phyloP scores from a whole-genome alignment of 2,797 vertebrate species.

The Epinephelus awoara region DNA sequence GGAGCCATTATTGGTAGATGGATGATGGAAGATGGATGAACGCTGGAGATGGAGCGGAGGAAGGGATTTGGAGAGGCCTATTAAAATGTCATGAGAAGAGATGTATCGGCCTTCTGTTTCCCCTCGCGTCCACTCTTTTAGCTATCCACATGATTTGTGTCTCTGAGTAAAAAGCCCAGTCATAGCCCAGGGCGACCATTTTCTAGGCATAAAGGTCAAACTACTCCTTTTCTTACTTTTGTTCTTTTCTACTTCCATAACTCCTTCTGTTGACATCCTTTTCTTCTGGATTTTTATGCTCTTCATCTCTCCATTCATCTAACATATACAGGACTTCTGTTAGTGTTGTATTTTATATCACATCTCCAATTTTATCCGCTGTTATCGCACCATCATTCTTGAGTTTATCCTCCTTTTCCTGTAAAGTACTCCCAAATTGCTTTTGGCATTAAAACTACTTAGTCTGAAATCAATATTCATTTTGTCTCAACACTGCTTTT shows the following conservation, averaged over 20 bases:
- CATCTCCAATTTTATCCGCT: conserved; percentile 21
- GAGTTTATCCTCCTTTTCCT: conserved; percentile 6
- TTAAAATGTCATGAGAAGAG: conserved; percentile 82
- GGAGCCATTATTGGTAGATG: conserved; percentile 76
- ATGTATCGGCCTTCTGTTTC: conserved; percentile 77
- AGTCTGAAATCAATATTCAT: conserved; percentile 72
- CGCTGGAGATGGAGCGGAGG: conserved; percentile 60
- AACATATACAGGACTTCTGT: conserved; percentile 3
- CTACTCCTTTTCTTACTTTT: conserved; percentile 60
- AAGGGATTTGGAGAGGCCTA: conserved; percentile 75
- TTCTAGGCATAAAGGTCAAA: conserved; percentile 75
- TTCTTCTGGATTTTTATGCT: conserved; percentile 17
- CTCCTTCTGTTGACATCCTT: conserved; percentile 42
- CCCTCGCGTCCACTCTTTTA: conserved; percentile 76
- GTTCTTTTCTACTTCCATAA: conserved; percentile 43
- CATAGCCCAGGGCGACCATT: conserved; percentile 62
- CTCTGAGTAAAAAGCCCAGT: conserved; percentile 69
- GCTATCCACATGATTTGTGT: conserved; percentile 80
- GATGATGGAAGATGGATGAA: conserved; percentile 77
- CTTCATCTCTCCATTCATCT: neutral
- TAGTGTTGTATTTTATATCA: neutral
- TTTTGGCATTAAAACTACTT: conserved; percentile 57
- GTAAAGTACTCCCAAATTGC: conserved; percentile 45
- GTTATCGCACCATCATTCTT: conserved; percentile 18
- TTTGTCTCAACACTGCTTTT: conserved; percentile 59